Conservation (phyloP, 2,888 invertebrate genomes). For the Heteromyza rotundicornis region DNA sequence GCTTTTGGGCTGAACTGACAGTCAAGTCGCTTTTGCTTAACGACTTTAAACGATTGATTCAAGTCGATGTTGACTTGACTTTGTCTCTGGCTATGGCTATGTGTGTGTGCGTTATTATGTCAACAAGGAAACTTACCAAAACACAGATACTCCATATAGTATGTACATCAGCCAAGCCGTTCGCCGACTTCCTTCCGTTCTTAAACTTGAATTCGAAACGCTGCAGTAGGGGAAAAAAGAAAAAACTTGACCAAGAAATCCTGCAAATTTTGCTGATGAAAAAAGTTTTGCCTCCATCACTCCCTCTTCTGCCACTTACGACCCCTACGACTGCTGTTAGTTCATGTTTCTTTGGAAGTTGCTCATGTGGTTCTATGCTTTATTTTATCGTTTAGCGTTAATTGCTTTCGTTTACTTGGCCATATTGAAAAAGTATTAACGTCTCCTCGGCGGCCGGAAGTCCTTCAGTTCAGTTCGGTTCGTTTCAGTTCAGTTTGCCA, state of each 20-base stretch:
- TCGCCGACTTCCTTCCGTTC: conserved; percentile 29
- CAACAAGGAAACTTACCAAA: background rate
- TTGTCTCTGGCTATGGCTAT: background rate
- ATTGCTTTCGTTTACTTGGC: conserved; percentile 51
- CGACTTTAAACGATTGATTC: background rate
- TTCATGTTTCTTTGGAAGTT: background rate
- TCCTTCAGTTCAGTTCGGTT: background rate
- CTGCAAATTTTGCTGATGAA: conserved; percentile 47
- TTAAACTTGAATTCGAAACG: conserved; percentile 40
- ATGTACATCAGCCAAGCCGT: background rate
- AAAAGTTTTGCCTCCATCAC: conserved; percentile 40
- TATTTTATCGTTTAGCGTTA: conserved; percentile 50
- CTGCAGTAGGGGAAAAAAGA: too few relatives aligned
- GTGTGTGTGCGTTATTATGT: conserved; percentile 3
- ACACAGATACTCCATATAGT: background rate
- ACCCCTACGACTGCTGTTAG: background rate
- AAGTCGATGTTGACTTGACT: background rate
- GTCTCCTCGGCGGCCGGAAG: conserved; percentile 23
- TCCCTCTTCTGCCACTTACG: background rate
- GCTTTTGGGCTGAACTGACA: conserved; percentile 9
- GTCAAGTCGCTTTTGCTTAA: background rate
- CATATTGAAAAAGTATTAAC: conserved; percentile 47
- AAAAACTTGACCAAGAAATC: conserved; percentile 43
- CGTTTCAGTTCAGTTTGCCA: background rate
- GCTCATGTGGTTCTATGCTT: conserved; percentile 18